Base-by-base conservation (phyloP, 2,888 invertebrate species). In the Dromius quadrimaculatus region DNA sequence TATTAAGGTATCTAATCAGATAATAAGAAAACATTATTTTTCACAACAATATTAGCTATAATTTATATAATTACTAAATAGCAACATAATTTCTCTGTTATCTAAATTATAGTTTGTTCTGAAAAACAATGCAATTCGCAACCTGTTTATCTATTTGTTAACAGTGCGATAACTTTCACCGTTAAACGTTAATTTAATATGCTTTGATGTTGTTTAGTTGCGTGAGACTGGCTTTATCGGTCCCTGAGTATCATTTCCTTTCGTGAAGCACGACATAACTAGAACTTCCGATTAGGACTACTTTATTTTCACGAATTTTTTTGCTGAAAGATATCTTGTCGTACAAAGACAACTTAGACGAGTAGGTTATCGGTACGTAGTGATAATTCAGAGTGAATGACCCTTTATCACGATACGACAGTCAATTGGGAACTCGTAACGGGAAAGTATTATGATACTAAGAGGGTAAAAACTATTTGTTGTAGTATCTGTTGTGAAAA, bases 211-310 rank as follows among this genome's bases (percentile, higher is more conserved):
- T 47, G 3, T 6, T 3, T 28, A 28, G 8, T 28, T 28, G 47
- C 47, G 47, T 47, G 47, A 8, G 28, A 13, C 28, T 23, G 6
- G 32, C 28, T 13, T 23, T 54, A 28, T 28, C 28, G 28, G 50
- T 8, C n/a, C 11, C 15, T 54, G 28, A 54, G 28, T 54, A 54
- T 23, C 15, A 54, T 15, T 54, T 54, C 50, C 50, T 23, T 54
- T 54, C 50, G 50, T 54, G 50, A 23, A 28, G 23, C 50, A 54
- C 50, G 50, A 28, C 50, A 54, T 54, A 54, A 54, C 41, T 54
- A 2, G 13, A 15, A 54, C 28, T 54, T 54, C 50, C 50, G 50
- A 54, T 54, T 47, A 54, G 28, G 50, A 28, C 28, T 23, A 54
- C 28, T 54, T 54, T 54, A 54, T 54, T 54, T 54, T 17, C 50